A percentile compares a stretch with the other conserved stretches of the same genome.
phyloP scores from a whole-genome alignment of 2,113 vertebrate species.

The Sprattus sprattus region DNA sequence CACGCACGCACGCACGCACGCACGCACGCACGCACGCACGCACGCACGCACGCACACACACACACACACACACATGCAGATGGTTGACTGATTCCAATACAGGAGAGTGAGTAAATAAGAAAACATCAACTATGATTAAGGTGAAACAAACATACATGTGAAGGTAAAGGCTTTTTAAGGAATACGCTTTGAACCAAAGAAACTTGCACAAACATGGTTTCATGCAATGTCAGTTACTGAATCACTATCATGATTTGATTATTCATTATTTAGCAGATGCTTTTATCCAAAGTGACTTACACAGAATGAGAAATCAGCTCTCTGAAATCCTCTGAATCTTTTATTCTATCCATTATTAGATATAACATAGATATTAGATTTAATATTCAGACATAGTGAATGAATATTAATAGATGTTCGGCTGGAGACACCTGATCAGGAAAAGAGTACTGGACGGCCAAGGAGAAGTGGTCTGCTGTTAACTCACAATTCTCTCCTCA shows the following conservation, averaged over 20 bases:
- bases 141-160: too few relatives aligned
- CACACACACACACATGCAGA: constrained; percentile 20
- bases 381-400: neutral
- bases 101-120: too few relatives aligned
- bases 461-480: neutral
- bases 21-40: neutral
- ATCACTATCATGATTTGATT: neutral
- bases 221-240: neutral
- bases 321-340: neutral
- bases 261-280: neutral
- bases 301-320: neutral
- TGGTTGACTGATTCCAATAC: too few relatives aligned
- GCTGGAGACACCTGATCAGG: neutral
- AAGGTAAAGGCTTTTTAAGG: too few relatives aligned
- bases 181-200: too few relatives aligned
- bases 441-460: neutral
- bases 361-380: neutral
- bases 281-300: neutral
- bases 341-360: neutral
- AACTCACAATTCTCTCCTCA: neutral
- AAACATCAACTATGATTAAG: too few relatives aligned
- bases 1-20: neutral
- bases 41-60: neutral
- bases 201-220: neutral
- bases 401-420: neutral